phyloP scores from a whole-genome alignment of 2,113 vertebrate genomes.

The Pteronura brasiliensis region DNA sequence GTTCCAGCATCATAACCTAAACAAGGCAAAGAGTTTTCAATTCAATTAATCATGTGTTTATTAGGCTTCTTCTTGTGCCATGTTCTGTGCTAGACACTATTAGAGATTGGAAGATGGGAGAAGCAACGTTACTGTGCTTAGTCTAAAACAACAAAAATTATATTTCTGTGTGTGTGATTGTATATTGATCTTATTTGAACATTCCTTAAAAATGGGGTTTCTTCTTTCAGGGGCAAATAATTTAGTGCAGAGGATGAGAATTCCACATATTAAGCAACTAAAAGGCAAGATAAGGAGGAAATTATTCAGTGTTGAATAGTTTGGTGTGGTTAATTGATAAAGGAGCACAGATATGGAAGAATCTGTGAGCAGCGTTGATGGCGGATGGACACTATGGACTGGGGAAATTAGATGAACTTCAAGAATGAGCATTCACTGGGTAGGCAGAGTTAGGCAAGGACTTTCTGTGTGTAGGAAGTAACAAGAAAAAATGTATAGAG shows the following conservation, averaged over 20 bases:
- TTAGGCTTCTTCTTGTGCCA: not conserved
- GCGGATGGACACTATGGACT: not conserved
- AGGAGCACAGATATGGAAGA: not conserved
- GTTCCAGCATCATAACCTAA: not conserved
- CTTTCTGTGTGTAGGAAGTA: not conserved
- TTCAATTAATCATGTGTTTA: not conserved
- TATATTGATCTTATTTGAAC: not conserved
- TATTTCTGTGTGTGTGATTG: not conserved
- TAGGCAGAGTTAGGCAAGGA: not conserved
- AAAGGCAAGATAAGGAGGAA: not conserved
- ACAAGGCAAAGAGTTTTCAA: not conserved
- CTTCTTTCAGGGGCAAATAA: not conserved
- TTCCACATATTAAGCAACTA: not conserved
- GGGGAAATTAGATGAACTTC: not conserved
- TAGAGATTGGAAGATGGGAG: not conserved
- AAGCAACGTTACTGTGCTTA: not conserved
- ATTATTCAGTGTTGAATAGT: not conserved
- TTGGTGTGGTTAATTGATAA: not conserved
- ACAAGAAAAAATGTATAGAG: not conserved
- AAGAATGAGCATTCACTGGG: not conserved
- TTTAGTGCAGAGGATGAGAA: not conserved
- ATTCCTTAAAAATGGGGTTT: not conserved
- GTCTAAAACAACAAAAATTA: not conserved
- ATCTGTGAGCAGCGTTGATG: not conserved
- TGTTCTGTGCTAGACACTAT: not conserved